Evolutionary conservation across 2,888 invertebrate genomes (phyloP).

Genomic region (Pseudanteris insignis): DNA sequence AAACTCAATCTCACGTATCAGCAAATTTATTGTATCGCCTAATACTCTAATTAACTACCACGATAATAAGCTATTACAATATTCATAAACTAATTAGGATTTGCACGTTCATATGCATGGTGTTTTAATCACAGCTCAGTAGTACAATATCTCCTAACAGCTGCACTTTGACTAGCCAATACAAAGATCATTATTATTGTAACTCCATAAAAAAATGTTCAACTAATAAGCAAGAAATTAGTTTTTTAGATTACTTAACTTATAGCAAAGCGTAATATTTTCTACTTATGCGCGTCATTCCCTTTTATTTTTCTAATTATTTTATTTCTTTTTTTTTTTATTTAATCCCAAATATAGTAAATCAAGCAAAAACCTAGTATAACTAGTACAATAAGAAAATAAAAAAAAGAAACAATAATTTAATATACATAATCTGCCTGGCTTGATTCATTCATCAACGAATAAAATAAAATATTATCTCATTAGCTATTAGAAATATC

Average conservation of each 20-base stretch:
- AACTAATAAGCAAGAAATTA: not conserved
- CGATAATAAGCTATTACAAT: slow-evolving; percentile 45
- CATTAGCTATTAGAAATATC: too few species aligned
- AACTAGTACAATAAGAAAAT: too few species aligned
- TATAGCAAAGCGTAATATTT: too few species aligned
- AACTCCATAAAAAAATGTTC: slow-evolving; percentile 11
- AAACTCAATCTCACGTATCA: too few species aligned
- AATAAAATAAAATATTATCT: too few species aligned
- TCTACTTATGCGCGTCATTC: slow-evolving; percentile 7
- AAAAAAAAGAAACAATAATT: too few species aligned
- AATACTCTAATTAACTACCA: slow-evolving; percentile 40
- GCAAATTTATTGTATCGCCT: too few species aligned
- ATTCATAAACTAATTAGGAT: slow-evolving; percentile 56
- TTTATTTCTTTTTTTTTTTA: slow-evolving; percentile 3
- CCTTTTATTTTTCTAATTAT: slow-evolving; percentile 10
- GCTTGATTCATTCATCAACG: too few species aligned
- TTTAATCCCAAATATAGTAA: slow-evolving; percentile 17
- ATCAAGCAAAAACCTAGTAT: too few species aligned
- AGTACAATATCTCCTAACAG: slow-evolving; percentile 62
- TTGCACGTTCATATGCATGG: slow-evolving; percentile 62
- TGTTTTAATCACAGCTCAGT: slow-evolving; percentile 64
- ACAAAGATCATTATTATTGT: slow-evolving; percentile 58
- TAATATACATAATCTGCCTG: too few species aligned
- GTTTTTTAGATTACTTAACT: too few species aligned
- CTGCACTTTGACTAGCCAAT: slow-evolving; percentile 65